These are phyloP conservation scores for Pseudachorutes palmiensis DNA, from an alignment of 1,140 invertebrate species.

Conservation along the genomic window DNA sequence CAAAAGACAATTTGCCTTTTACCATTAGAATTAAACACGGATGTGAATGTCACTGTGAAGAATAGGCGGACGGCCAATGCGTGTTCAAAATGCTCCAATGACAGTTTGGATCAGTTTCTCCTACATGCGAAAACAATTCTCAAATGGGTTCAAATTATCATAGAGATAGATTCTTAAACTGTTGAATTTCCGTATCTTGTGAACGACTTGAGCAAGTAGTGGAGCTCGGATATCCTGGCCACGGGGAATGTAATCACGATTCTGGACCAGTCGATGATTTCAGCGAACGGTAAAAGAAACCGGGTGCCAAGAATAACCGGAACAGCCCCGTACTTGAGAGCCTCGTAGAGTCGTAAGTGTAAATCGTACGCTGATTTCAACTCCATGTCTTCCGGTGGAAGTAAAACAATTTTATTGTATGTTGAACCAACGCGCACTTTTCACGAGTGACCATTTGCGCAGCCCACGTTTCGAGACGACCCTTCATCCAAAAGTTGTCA, in stretches of 20 bases:
- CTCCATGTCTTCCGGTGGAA: conserved; percentile 53
- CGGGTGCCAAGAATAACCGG: conserved; percentile 80
- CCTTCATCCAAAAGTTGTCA: too few species aligned
- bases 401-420: conserved; percentile 74
- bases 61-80: conserved; percentile 75
- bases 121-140: conserved; percentile 72
- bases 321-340: conserved; percentile 73
- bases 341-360: conserved; percentile 33
- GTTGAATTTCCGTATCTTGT: conserved; percentile 76
- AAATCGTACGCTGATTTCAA: conserved; percentile 23
- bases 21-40: conserved; percentile 60
- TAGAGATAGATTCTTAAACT: conserved; percentile 78
- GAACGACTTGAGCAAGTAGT: conserved; percentile 80
- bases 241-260: conserved; percentile 72
- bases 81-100: conserved; percentile 65
- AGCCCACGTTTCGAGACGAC: too few species aligned
- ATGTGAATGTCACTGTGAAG: conserved; percentile 57
- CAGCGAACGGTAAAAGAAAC: conserved; percentile 66
- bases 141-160: conserved; percentile 81
- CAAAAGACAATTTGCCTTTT: too few species aligned
- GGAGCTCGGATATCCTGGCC: conserved; percentile 83
- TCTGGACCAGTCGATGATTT: conserved; percentile 82
- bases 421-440: conserved; percentile 72
- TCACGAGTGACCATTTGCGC: too few species aligned
- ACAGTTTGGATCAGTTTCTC: conserved; percentile 72